Evolutionary conservation across 2,888 invertebrate genomes (phyloP).

Genomic region (Temnothorax ravouxi): DNA sequence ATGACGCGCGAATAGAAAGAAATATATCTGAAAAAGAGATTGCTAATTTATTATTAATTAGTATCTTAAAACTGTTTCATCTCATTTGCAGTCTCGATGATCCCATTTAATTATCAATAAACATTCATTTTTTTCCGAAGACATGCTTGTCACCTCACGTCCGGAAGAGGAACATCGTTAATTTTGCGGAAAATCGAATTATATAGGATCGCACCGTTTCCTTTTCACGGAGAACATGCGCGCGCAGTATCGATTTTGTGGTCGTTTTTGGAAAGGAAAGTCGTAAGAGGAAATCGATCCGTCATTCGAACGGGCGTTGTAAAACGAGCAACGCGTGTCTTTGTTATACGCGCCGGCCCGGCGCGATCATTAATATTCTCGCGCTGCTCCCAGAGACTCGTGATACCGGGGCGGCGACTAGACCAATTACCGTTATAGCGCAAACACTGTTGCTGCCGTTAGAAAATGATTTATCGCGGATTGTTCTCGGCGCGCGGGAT

Average conservation of each 20-base stretch:
- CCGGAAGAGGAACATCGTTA: neutral
- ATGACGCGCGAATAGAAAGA: neutral
- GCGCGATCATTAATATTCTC: conserved; percentile 73
- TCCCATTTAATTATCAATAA: neutral
- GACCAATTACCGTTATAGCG: conserved; percentile 75
- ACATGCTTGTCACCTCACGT: neutral
- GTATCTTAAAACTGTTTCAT: neutral
- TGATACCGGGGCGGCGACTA: conserved; percentile 66
- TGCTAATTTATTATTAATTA: neutral
- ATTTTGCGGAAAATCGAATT: neutral
- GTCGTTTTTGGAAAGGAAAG: conserved; percentile 65
- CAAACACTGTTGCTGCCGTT: conserved; percentile 67
- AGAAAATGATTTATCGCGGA: conserved; percentile 74
- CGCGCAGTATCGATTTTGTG: neutral
- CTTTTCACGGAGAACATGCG: neutral
- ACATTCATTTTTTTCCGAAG: neutral
- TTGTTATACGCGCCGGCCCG: conserved; percentile 59
- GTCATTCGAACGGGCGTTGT: conserved; percentile 43
- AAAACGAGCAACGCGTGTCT: conserved; percentile 63
- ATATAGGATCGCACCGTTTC: neutral
- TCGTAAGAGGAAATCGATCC: conserved; percentile 64
- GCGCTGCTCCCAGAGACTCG: conserved; percentile 48
- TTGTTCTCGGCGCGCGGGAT: conserved; percentile 63
- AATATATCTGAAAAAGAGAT: neutral
- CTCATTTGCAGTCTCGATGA: neutral